phyloP scores from a whole-genome alignment of 2,888 invertebrate species.

The Tribolium freemani region DNA sequence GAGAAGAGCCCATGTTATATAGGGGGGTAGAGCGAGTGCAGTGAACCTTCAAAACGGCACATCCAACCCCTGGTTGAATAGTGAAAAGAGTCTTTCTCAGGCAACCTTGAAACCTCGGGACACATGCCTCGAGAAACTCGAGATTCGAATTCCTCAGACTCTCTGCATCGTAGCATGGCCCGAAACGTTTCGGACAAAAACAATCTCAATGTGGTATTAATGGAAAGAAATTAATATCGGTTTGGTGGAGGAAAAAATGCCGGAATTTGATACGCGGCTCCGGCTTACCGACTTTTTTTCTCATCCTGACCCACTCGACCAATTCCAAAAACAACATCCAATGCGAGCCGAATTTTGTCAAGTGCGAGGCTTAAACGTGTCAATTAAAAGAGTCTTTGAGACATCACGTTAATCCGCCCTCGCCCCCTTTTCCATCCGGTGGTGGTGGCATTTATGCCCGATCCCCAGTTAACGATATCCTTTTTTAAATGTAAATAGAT shows the following conservation, averaged over 20 bases:
- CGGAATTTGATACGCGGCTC: constrained; percentile 38
- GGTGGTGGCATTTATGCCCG: constrained; percentile 7
- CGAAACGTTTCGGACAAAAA: constrained; percentile 34
- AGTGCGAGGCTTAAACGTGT: constrained; percentile 2
- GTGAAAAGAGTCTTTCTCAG: constrained; percentile 43
- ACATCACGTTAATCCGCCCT: constrained; percentile 17
- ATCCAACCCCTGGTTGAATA: constrained; percentile 41
- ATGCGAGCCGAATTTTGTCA: neutral
- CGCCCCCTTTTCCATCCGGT: constrained; percentile 18
- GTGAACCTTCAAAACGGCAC: constrained; percentile 52
- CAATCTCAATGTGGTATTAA: constrained; percentile 39
- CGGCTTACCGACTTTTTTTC: constrained; percentile 27
- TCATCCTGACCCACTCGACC: constrained; percentile 12
- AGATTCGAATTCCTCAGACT: constrained; percentile 50
- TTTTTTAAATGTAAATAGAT: constrained; percentile 43
- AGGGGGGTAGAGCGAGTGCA: constrained; percentile 48
- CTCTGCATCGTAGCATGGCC: constrained; percentile 25
- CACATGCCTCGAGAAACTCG: constrained; percentile 53
- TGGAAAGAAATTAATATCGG: constrained; percentile 42
- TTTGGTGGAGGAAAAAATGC: constrained; percentile 31
- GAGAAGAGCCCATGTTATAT: constrained; percentile 46
- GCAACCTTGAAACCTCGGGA: constrained; percentile 47
- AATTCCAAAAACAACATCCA: constrained; percentile 13
- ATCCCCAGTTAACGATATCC: constrained; percentile 28
- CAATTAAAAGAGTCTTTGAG: constrained; percentile 21